A percentile compares a stretch with the other conserved stretches of the same genome.
Evolutionary conservation across 2,797 vertebrate species (phyloP).

Genomic region (Rhinella marina): DNA sequence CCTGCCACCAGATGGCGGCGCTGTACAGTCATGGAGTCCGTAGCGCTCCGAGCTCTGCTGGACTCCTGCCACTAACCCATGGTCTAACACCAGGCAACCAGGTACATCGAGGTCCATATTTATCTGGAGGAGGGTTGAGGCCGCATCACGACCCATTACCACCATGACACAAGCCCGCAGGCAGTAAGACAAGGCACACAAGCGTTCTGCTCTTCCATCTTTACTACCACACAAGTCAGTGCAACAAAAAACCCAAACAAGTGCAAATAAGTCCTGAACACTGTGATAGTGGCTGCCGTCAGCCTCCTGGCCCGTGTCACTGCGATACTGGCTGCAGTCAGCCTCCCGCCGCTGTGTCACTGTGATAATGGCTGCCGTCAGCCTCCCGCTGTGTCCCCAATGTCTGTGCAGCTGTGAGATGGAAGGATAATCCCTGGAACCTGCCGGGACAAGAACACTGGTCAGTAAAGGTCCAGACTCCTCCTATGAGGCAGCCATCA

Average conservation of each 20-base stretch:
- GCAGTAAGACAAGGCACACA: not conserved
- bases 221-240: slow-evolving; percentile 35
- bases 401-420: not conserved
- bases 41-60: too few relatives aligned
- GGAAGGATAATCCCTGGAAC: not conserved
- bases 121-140: too few relatives aligned
- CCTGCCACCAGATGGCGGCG: too few relatives aligned
- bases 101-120: too few relatives aligned
- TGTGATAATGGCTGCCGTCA: not conserved
- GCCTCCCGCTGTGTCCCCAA: not conserved
- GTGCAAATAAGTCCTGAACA: slow-evolving; percentile 20
- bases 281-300: not conserved
- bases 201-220: not conserved
- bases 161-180: too few relatives aligned
- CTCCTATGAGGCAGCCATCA: too few relatives aligned
- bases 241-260: slow-evolving; percentile 27
- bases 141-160: too few relatives aligned
- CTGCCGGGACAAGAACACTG: not conserved
- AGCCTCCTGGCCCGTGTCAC: not conserved
- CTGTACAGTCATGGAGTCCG: too few relatives aligned
- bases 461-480: not conserved
- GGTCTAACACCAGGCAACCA: too few relatives aligned
- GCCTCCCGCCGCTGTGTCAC: not conserved
- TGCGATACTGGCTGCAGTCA: too few relatives aligned
- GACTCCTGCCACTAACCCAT: too few relatives aligned